These are phyloP conservation scores for Autographa gamma DNA, from an alignment of 2,888 invertebrate genomes.

Conservation along the genomic window DNA sequence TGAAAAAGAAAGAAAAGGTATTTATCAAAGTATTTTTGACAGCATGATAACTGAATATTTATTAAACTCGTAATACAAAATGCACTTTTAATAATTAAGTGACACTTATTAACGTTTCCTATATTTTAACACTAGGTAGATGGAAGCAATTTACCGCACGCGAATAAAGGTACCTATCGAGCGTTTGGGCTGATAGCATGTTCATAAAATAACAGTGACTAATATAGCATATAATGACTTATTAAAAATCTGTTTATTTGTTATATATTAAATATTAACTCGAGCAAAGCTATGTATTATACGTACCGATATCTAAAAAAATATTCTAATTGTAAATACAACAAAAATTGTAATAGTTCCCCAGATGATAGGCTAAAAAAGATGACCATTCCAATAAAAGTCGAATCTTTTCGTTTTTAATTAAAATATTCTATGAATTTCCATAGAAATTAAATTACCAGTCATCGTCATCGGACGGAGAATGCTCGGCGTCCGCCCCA, in stretches of 20 bases:
- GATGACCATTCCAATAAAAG: background rate
- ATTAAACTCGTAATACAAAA: slow-evolving; percentile 29
- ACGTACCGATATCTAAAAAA: background rate
- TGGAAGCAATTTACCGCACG: slow-evolving; percentile 71
- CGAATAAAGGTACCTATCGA: slow-evolving; percentile 73
- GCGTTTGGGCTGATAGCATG: slow-evolving; percentile 52
- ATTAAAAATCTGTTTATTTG: too few species aligned
- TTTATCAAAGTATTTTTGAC: slow-evolving; percentile 11
- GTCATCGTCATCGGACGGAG: slow-evolving; percentile 90
- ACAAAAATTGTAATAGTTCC: background rate
- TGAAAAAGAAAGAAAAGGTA: slow-evolving; percentile 82
- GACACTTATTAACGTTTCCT: slow-evolving; percentile 57
- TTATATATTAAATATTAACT: background rate
- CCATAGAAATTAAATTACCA: slow-evolving; percentile 86
- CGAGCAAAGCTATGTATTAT: background rate
- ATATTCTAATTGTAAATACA: background rate
- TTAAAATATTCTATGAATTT: slow-evolving; percentile 62
- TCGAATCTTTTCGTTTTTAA: slow-evolving; percentile 9
- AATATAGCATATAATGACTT: background rate
- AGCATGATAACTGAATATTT: slow-evolving; percentile 42
- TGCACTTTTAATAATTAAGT: slow-evolving; percentile 26
- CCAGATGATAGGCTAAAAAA: background rate
- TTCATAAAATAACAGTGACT: slow-evolving; percentile 20
- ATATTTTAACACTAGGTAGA: slow-evolving; percentile 77
- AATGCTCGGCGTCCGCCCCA: slow-evolving; percentile 90